These are phyloP conservation scores for rabbit (Oryctolagus cuniculus) DNA, from an alignment of 2,113 vertebrate species.

Conservation along the genomic window DNA sequence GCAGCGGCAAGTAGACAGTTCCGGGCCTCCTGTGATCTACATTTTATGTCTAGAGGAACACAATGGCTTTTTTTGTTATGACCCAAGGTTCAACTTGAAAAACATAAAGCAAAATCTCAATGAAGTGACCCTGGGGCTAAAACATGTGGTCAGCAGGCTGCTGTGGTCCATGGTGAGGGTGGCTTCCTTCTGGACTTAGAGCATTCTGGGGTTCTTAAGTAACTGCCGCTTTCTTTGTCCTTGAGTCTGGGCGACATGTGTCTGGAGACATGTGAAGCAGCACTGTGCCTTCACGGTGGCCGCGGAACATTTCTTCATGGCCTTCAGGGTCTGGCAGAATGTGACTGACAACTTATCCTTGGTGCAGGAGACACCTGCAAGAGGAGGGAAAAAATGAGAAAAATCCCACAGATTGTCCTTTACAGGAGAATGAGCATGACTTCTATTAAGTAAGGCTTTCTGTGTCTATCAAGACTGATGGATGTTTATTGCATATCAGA, in stretches of 20 bases:
- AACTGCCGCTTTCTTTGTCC: slow-evolving; percentile 66
- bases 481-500: not conserved
- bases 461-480: not conserved
- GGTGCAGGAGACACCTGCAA: slow-evolving; percentile 88
- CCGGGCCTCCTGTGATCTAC: not conserved
- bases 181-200: slow-evolving; percentile 71
- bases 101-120: slow-evolving; percentile 40
- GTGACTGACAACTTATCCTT: slow-evolving; percentile 93
- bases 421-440: not conserved
- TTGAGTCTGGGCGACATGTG: slow-evolving; percentile 45
- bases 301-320: slow-evolving; percentile 92
- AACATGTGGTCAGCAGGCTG: slow-evolving; percentile 19
- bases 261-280: slow-evolving; percentile 91
- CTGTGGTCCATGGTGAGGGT: slow-evolving; percentile 49
- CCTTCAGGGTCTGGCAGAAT: slow-evolving; percentile 95
- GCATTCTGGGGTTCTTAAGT: slow-evolving; percentile 60
- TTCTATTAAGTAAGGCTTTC: not conserved
- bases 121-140: slow-evolving; percentile 49
- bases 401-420: not conserved
- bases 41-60: slow-evolving; percentile 54
- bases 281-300: slow-evolving; percentile 92
- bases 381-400: slow-evolving; percentile 59
- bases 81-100: slow-evolving; percentile 1
- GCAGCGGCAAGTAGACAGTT: not conserved
- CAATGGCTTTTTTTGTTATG: slow-evolving; percentile 46